Evolutionary conservation across 2,113 vertebrate species (phyloP).

Genomic region (Falcunculus frontatus): DNA sequence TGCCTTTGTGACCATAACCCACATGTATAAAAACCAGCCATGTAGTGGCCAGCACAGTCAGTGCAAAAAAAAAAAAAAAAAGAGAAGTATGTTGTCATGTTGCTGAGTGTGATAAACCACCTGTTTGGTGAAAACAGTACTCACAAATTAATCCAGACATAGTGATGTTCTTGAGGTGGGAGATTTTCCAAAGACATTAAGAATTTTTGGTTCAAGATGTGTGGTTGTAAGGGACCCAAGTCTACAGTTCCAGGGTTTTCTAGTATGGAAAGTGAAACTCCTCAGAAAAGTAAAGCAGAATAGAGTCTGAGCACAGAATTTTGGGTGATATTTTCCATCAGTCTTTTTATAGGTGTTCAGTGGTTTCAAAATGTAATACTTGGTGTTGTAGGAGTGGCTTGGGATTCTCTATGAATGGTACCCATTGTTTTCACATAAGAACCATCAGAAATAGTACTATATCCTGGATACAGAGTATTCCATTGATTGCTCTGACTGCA

Average conservation of each 20-base stretch:
- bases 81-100: neutral
- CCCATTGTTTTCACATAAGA: neutral
- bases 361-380: neutral
- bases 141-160: neutral
- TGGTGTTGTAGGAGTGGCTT: neutral
- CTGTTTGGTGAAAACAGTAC: neutral
- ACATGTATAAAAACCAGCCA: fast-evolving
- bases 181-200: neutral
- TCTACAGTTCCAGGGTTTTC: neutral
- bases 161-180: neutral
- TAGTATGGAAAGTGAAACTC: neutral
- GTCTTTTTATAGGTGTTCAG: neutral
- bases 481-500: neutral
- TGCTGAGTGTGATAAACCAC: neutral
- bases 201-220: neutral
- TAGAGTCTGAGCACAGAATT: neutral
- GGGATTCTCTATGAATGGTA: neutral
- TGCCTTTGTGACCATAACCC: neutral
- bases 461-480: neutral
- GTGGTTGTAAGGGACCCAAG: neutral
- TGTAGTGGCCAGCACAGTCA: neutral
- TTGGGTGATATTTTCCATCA: neutral
- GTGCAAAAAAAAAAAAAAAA: neutral
- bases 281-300: neutral
- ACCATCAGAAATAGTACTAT: neutral